These are phyloP conservation scores for Germaria angustata DNA, from an alignment of 2,888 invertebrate species.

Conservation along the genomic window DNA sequence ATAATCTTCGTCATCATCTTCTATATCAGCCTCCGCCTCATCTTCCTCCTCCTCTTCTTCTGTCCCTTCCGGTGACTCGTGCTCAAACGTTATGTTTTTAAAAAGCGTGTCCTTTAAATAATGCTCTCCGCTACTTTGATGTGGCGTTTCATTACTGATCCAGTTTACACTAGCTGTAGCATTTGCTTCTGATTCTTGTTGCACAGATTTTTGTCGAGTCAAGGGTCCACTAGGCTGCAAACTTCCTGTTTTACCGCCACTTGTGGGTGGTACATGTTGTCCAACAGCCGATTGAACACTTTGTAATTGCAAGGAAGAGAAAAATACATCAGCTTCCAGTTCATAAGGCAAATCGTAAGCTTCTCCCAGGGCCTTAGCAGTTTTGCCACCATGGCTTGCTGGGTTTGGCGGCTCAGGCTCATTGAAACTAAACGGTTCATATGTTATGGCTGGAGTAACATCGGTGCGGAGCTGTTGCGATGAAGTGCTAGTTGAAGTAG, in stretches of 20 bases:
- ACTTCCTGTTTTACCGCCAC: constrained; percentile 66
- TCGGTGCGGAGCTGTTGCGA: constrained; percentile 65
- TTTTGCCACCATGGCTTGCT: constrained; percentile 73
- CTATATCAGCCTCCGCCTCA: constrained; percentile 80
- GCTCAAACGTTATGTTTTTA: constrained; percentile 73
- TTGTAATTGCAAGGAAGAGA: constrained; percentile 89
- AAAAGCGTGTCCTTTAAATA: constrained; percentile 82
- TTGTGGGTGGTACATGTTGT: constrained; percentile 29
- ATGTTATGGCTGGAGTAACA: constrained; percentile 74
- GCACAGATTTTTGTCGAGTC: constrained; percentile 49
- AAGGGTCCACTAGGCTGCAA: constrained; percentile 37
- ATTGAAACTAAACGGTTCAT: constrained; percentile 73
- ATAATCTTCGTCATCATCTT: constrained; percentile 80
- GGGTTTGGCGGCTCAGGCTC: constrained; percentile 73
- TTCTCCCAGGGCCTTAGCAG: constrained; percentile 75
- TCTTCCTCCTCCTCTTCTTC: constrained; percentile 79
- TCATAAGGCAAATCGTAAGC: constrained; percentile 82
- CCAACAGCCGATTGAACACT: constrained; percentile 80
- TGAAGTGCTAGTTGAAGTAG: neutral
- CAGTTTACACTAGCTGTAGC: constrained; percentile 70
- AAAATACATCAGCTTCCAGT: constrained; percentile 91
- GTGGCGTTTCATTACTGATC: constrained; percentile 73
- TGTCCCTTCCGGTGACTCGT: constrained; percentile 73
- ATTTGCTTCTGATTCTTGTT: constrained; percentile 53
- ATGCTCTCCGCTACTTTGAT: constrained; percentile 79